Conservation (phyloP, 2,888 invertebrate genomes). For the Pyralis farinalis region DNA sequence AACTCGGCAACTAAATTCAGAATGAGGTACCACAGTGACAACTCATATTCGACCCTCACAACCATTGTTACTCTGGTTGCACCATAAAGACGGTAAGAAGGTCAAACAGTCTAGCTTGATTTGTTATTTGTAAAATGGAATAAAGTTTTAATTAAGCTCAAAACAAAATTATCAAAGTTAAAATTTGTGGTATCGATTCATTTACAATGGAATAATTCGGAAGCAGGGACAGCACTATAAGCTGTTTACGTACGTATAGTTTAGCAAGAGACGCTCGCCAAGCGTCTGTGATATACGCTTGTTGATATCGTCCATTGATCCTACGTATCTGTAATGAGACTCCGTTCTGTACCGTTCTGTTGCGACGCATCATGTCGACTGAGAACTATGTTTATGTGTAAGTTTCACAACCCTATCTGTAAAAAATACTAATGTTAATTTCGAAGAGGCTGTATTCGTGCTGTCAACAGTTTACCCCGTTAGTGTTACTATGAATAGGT, state of each 20-base stretch:
- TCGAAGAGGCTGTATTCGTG: too few species aligned
- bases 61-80: too few species aligned
- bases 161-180: too few species aligned
- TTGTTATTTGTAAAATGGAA: too few species aligned
- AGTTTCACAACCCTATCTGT: neutral
- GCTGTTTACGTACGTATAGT: conserved; percentile 43
- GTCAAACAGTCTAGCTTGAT: too few species aligned
- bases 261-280: conserved; percentile 53
- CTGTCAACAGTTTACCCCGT: too few species aligned
- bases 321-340: conserved; percentile 40
- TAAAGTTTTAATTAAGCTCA: too few species aligned
- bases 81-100: too few species aligned
- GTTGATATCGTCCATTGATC: conserved; percentile 72
- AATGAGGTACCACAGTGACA: too few species aligned
- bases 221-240: conserved; percentile 23
- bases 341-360: conserved; percentile 18
- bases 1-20: too few species aligned
- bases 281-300: conserved; percentile 77
- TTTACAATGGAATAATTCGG: conserved; percentile 23
- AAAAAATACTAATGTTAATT: neutral
- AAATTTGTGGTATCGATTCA: neutral
- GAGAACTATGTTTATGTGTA: neutral
- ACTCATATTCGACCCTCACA: too few species aligned
- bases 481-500: too few species aligned
- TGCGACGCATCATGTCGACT: conserved; percentile 17